Base-by-base conservation (phyloP, 2,888 invertebrate genomes). In the Megaustenia siamemsis region DNA sequence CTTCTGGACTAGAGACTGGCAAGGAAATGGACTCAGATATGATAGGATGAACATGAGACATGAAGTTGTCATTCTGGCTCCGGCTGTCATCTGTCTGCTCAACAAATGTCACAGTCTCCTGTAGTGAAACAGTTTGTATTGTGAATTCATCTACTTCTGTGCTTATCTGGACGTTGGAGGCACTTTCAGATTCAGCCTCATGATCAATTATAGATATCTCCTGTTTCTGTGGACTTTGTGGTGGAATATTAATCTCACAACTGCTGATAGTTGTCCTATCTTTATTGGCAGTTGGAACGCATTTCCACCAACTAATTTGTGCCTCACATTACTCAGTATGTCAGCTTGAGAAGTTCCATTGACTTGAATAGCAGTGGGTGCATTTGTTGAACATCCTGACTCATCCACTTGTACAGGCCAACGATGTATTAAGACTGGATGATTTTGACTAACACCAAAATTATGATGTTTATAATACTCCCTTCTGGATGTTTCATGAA, bases 81-180 rank as follows among this genome's bases (percentile, higher is more conserved):
- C 69, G 38, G 24, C 24, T 73, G 21, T n/a, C n/a, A n/a, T 43
- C 28, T 45, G 73, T 49, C 49, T 73, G 73, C 18, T 32, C 45
- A 15, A 49, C 49, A 38, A 56, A 76, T 6, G 53, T 15, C 56
- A 68, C 80, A 45, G 69, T 80, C 53, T 80, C 80, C 45, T 80
- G 80, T 18, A 80, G 38, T 12, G 80, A 49, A 2, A 80, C 80
- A 24, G 80, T 69, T 38, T 68, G 68, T 80, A 80, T 53, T 43
- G 68, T 40, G 24, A 69, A 80, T 38, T 69, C 80, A 49, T 80
- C 80, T 28, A 24, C 45, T 35, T 80, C 80, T 68, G 63, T 6
- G 18, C 35, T 78, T 1, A 40, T 43, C 45, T 78, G 21, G 18
- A 6, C 21, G 38, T 68, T 40, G 28, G 40, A 18, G 8, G 10